Conservation (phyloP, 2,113 vertebrate species). For the Cyprinus carpio region DNA sequence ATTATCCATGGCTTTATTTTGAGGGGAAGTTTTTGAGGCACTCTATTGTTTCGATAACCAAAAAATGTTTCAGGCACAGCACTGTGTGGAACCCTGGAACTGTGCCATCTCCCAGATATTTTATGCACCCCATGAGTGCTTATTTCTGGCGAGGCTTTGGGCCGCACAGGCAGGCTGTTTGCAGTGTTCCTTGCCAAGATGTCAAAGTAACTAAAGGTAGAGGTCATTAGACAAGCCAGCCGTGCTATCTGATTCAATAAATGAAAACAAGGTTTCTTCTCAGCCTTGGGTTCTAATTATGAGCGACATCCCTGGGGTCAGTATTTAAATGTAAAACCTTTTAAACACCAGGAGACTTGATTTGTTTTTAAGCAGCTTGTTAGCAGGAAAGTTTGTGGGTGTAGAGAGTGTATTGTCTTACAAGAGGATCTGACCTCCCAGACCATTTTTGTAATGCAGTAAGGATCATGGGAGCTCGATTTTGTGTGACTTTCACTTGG, state of each 20-base stretch:
- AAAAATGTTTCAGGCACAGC: constrained; percentile 34
- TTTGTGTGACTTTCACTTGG: constrained; percentile 22
- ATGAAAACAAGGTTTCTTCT: constrained; percentile 38
- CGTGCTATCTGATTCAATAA: constrained; percentile 48
- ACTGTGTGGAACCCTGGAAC: constrained; percentile 42
- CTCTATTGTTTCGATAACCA: constrained; percentile 42
- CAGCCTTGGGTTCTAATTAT: constrained; percentile 45
- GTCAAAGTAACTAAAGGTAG: constrained; percentile 42
- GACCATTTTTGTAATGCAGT: constrained; percentile 47
- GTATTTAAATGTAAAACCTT: constrained; percentile 48
- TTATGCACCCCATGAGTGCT: constrained; percentile 48
- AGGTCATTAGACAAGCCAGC: constrained; percentile 40
- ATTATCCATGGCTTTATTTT: constrained; percentile 27
- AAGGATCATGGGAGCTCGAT: constrained; percentile 40
- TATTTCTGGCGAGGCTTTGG: constrained; percentile 45
- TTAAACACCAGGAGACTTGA: constrained; percentile 47
- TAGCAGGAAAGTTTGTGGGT: constrained; percentile 38
- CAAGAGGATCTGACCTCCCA: constrained; percentile 29
- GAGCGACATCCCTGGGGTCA: constrained; percentile 36
- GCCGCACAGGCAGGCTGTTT: constrained; percentile 41
- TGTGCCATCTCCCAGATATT: constrained; percentile 42
- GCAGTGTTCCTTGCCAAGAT: constrained; percentile 50
- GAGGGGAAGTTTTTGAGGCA: constrained; percentile 15
- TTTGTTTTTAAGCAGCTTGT: constrained; percentile 54
- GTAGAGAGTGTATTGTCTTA: constrained; percentile 40